Conservation (phyloP, 2,888 invertebrate genomes). For the Drosophila differens region DNA sequence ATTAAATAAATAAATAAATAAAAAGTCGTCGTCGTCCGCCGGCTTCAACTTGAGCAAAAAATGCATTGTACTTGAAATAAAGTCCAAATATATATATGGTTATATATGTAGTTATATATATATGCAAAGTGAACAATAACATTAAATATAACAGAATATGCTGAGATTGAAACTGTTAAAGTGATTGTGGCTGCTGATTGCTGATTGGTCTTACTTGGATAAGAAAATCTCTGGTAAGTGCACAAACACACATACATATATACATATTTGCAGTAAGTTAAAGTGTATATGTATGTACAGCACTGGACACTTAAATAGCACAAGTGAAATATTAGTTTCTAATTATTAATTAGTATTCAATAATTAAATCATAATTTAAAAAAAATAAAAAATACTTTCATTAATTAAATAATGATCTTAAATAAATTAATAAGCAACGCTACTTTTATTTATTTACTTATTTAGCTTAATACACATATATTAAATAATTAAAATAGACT, state of each 20-base stretch:
- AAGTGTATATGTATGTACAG: neutral
- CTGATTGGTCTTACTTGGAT: constrained; percentile 29
- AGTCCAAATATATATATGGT: neutral
- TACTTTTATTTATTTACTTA: neutral
- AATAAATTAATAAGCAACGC: neutral
- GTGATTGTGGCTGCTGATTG: constrained; percentile 40
- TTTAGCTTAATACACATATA: neutral
- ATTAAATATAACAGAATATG: constrained; percentile 40
- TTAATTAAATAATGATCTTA: neutral
- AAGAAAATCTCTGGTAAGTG: constrained; percentile 34
- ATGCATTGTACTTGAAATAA: constrained; percentile 18
- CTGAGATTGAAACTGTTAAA: constrained; percentile 39
- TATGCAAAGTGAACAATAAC: constrained; percentile 34
- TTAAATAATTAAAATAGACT: neutral
- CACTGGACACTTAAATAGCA: neutral
- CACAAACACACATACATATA: neutral
- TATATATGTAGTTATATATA: constrained; percentile 6
- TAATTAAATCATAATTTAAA: neutral
- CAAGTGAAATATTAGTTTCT: neutral
- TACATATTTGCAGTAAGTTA: neutral
- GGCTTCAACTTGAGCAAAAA: constrained; percentile 10
- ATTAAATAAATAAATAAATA: constrained; percentile 25
- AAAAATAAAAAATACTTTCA: neutral
- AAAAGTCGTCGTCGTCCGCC: constrained; percentile 9
- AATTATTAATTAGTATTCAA: neutral